Base-by-base conservation (phyloP, 2,888 invertebrate species). In the Copidosoma aretas region DNA sequence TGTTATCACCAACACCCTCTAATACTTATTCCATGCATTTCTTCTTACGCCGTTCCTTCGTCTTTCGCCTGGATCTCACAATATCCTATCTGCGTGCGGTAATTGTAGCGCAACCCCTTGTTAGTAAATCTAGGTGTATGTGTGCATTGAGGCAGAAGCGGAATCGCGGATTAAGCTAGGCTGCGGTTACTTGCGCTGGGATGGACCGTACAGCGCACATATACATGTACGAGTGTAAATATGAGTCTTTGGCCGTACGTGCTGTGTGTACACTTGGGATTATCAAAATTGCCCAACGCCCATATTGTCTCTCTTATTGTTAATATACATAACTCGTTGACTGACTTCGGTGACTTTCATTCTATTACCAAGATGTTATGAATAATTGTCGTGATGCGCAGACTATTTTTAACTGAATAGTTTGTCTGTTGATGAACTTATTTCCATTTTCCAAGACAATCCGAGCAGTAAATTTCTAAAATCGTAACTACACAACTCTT, bases 1-100 rank as follows among this genome's bases (percentile, higher is more conserved):
- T 54, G n/a, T 19, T 17, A 10, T 49, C 21, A 15, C 41, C 32
- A 32, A 32, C 32, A 5, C 22, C 4, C 12, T 41, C 15, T 25
- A 21, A 21, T 25, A 15, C 25, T 1, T 21, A 14, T 58, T 58
- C 49, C 17, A 12, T 32, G 21, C 79, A 77, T 78, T 51, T 58
- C 46, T 17, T 14, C 46, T 41, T n/a, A 22, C 15, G 15, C 1
- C 32, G 19, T 5, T 32, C 24, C 17, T 22, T 17, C 4, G 8
- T 57, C 17, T 52, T 21, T 59, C 59, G 64, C 39, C 68, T 60
- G 53, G 54, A 25, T 64, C 53, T 22, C 39, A 14, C 17, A n/a
- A 39, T 12, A 51, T 32, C 2, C 22, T 52, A 21, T 53, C 64
- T 64, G 60, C 72, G 72, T 71, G 71, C 72, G 70, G 73, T 74